Percentiles rank a stretch among this genome's conserved stretches.
Evolutionary conservation across 2,888 invertebrate species (phyloP).

Genomic region (Carabus problematicus): DNA sequence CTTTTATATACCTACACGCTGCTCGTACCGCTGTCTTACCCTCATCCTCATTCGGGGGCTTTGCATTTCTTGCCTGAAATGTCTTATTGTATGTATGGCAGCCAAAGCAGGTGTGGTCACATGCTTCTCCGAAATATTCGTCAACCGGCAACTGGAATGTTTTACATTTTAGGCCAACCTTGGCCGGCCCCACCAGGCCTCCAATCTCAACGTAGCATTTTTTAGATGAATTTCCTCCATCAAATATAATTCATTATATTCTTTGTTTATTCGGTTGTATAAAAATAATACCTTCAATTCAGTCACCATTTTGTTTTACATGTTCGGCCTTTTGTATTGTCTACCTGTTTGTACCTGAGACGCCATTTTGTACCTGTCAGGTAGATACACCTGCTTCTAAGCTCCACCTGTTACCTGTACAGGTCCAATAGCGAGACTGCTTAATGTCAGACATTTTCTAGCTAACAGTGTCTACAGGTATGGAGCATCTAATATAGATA

Average conservation of each 20-base stretch:
- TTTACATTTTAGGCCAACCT: conserved; percentile 36
- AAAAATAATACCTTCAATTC: too few species aligned
- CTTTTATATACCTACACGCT: not conserved
- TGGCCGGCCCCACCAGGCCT: conserved; percentile 9
- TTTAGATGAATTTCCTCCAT: too few species aligned
- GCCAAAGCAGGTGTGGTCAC: conserved; percentile 39
- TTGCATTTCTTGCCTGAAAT: conserved; percentile 12
- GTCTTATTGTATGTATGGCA: conserved; percentile 33
- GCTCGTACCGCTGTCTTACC: conserved; percentile 12
- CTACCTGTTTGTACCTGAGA: conserved; percentile 17
- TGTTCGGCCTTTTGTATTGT: not conserved
- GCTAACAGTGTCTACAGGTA: too few species aligned
- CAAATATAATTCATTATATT: too few species aligned
- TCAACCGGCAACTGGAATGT: conserved; percentile 14
- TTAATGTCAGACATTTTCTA: not conserved
- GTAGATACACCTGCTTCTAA: not conserved
- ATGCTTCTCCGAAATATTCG: conserved; percentile 33
- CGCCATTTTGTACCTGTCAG: conserved; percentile 13
- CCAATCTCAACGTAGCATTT: too few species aligned
- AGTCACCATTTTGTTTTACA: too few species aligned
- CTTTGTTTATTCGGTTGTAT: too few species aligned
- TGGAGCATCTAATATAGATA: too few species aligned
- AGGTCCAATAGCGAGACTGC: conserved; percentile 7
- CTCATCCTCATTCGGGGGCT: conserved; percentile 14
- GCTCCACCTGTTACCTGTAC: conserved; percentile 15